Base-by-base conservation (phyloP, 2,888 invertebrate species). In the Sinodicranocentrus sp. region DNA sequence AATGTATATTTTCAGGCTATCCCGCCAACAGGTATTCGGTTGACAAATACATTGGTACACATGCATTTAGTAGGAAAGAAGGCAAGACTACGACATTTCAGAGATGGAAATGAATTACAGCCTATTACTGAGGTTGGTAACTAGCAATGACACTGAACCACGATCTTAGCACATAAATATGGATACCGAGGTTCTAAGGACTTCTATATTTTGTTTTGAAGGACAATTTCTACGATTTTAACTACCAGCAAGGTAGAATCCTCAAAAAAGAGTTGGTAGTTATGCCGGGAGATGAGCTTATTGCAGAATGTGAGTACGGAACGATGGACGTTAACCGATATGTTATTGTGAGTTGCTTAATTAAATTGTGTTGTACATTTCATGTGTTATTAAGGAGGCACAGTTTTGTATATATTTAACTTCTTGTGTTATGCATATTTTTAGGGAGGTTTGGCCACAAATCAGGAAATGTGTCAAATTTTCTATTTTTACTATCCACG, bases 391-490 rank as follows among this genome's bases (percentile, higher is more conserved):
- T n/a, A n/a, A n/a, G n/a, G n/a, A n/a, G n/a, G n/a, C n/a, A n/a
- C n/a, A n/a, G n/a, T n/a, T n/a, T n/a, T n/a, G n/a, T n/a, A n/a
- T n/a, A n/a, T n/a, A n/a, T n/a, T n/a, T n/a, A n/a, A n/a, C n/a
- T n/a, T n/a, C n/a, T n/a, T n/a, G n/a, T n/a, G n/a, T n/a, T n/a
- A n/a, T n/a, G n/a, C n/a, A n/a, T n/a, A n/a, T n/a, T 61, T 67
- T 8, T 76, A 90, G 90, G 96, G 96, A 1, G 96, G 96, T 15
- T 95, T 95, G 90, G 95, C 96, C 0, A 95, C 95, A 0, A 93
- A 93, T 78, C 95, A 96, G 91, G 97, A 97, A 91, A 96, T 96
- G 95, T 97, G 97, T 88, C 91, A 96, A 2, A 95, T 96, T 0
- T 96, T 96, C 90, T 92, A 96, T 0, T 91, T 95, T 3, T 96